phyloP scores from a whole-genome alignment of 2,797 vertebrate species.

The Sebastes diploproa region DNA sequence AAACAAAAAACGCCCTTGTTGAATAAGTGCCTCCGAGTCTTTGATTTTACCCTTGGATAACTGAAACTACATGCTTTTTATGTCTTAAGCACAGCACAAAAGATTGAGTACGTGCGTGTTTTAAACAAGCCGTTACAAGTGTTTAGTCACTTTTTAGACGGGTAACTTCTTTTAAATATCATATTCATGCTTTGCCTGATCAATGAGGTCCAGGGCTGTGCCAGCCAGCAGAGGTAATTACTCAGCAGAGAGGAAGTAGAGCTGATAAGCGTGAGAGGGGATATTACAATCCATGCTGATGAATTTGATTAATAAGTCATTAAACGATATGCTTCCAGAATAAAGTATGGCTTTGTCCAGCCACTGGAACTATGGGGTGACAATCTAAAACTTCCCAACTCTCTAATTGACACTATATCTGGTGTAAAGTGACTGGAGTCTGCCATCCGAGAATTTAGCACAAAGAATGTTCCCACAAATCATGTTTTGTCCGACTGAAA shows the following conservation, averaged over 20 bases:
- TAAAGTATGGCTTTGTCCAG: neutral
- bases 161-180: neutral
- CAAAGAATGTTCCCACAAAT: neutral
- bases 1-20: neutral
- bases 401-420: neutral
- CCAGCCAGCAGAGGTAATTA: neutral
- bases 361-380: neutral
- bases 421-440: neutral
- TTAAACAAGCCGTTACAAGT: neutral
- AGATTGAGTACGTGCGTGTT: neutral
- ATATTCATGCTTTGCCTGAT: neutral
- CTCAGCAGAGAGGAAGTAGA: neutral
- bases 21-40: neutral
- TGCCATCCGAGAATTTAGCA: neutral
- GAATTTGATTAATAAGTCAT: slow-evolving; percentile 6
- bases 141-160: neutral
- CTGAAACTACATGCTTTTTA: neutral
- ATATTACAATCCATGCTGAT: slow-evolving; percentile 16
- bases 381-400: neutral
- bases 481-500: neutral
- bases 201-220: neutral
- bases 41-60: neutral
- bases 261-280: slow-evolving; percentile 8
- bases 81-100: neutral
- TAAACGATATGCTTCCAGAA: neutral